Evolutionary conservation across 2,113 vertebrate species (phyloP).

Genomic region (Heliornis fulica): DNA sequence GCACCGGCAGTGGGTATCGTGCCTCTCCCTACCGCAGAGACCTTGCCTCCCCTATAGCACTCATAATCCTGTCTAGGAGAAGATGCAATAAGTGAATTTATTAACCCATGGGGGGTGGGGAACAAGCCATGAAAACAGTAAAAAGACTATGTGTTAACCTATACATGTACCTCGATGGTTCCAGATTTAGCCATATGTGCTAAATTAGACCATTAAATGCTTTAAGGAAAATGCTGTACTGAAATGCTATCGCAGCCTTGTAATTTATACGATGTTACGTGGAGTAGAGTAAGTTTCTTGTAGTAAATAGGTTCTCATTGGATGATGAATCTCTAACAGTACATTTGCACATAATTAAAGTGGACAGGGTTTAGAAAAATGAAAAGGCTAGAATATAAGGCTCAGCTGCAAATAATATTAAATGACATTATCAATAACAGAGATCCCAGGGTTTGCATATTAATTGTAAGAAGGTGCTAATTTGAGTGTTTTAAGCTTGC

Average conservation of each 20-base stretch:
- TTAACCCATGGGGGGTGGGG: background rate
- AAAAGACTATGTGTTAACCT: constrained; percentile 1
- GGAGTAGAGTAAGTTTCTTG: constrained; percentile 26
- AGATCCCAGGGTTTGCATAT: constrained; percentile 79
- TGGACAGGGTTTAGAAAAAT: constrained; percentile 63
- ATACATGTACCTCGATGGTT: background rate
- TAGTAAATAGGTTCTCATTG: constrained; percentile 52
- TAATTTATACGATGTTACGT: constrained; percentile 27
- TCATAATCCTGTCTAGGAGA: background rate
- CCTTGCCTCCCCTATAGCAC: background rate
- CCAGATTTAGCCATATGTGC: background rate
- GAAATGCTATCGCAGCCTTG: constrained; percentile 29
- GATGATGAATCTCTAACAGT: constrained; percentile 43
- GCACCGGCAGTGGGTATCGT: background rate
- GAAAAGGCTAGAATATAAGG: constrained; percentile 61
- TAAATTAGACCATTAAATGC: constrained; percentile 59
- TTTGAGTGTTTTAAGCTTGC: constrained; percentile 90
- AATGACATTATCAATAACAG: constrained; percentile 74
- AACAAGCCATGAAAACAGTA: background rate
- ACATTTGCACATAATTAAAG: constrained; percentile 72
- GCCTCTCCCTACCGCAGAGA: background rate
- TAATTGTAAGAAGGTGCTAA: constrained; percentile 92
- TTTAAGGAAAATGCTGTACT: constrained; percentile 37
- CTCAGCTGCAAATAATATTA: constrained; percentile 68
- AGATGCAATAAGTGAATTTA: background rate